Base-by-base conservation (phyloP, 2,113 vertebrate species). In the Lophius piscatorius region DNA sequence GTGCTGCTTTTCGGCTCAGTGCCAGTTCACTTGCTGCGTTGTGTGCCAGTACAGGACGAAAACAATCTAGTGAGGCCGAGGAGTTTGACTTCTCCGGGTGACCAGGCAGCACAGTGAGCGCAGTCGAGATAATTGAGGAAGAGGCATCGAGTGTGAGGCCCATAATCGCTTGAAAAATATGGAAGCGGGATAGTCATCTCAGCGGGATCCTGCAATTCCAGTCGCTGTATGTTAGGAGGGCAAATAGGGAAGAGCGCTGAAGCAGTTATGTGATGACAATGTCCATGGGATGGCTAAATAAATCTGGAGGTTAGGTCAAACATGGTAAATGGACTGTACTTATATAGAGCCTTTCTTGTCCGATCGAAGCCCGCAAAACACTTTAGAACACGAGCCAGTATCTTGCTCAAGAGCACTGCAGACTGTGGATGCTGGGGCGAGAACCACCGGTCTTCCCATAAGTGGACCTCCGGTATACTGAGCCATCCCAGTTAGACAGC, bases 91-190 rank as follows among this genome's bases (percentile, higher is more conserved):
- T 71, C 56, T 65, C 61, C 9, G 48, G 66, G 63, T 66, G 77
- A 65, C 12, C 42, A 60, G 54, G 18, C 58, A 52, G 28, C 3
- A n/a, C 49, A 0, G 63, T 4, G 24, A 63, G 70, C 1, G 58
- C 67, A 52, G 52, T 60, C 48, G 20, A 77, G 71, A 77, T 85
- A 80, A 88, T 88, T 74, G 80, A 68, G 75, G 60, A 67, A 71
- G 83, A 71, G 64, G 21, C 59, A 21, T 66, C 61, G 49, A 46
- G 69, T 68, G 74, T 36, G 52, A 61, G 42, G 63, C 34, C 67
- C 21, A 57, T 70, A 75, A 80, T 73, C 48, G 26, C 60, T 62
- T 39, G 31, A 44, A 63, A n/a, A 71, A 71, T 47, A 49, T 13
- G 54, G 44, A 47, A 38, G 22, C 20, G n/a, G n/a, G 54, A 14